phyloP scores from a whole-genome alignment of 2,113 vertebrate genomes.

The Coptodon bakossiorum region DNA sequence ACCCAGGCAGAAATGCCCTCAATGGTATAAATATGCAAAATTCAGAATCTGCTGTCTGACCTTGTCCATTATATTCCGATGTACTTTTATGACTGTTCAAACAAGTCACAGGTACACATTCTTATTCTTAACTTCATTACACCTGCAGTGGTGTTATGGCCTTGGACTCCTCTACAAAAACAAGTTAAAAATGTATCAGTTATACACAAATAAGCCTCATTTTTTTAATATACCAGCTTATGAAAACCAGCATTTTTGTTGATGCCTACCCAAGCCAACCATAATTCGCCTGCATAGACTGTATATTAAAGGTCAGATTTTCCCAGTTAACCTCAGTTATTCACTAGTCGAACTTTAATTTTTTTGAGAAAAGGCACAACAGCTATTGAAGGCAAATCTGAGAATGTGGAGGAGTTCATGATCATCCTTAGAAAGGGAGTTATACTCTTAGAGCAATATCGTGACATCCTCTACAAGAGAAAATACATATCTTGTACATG shows the following conservation, averaged over 20 bases:
- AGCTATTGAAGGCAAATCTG: background rate
- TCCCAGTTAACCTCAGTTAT: background rate
- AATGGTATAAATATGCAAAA: background rate
- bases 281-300: background rate
- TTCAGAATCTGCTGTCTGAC: background rate
- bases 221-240: background rate
- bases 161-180: background rate
- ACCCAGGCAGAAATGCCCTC: background rate
- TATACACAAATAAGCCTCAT: background rate
- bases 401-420: background rate
- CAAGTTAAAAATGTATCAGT: background rate
- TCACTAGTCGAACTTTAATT: background rate
- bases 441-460: background rate
- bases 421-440: background rate
- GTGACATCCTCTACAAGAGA: background rate
- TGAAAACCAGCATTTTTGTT: background rate
- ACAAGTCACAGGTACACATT: background rate
- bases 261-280: background rate
- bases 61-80: background rate
- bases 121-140: background rate
- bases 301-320: background rate
- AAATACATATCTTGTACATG: conserved; percentile 30
- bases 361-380: background rate
- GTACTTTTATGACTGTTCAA: background rate
- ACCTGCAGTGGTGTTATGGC: background rate